Conservation (phyloP, 2,888 invertebrate genomes). For the Nyleta sp. region DNA sequence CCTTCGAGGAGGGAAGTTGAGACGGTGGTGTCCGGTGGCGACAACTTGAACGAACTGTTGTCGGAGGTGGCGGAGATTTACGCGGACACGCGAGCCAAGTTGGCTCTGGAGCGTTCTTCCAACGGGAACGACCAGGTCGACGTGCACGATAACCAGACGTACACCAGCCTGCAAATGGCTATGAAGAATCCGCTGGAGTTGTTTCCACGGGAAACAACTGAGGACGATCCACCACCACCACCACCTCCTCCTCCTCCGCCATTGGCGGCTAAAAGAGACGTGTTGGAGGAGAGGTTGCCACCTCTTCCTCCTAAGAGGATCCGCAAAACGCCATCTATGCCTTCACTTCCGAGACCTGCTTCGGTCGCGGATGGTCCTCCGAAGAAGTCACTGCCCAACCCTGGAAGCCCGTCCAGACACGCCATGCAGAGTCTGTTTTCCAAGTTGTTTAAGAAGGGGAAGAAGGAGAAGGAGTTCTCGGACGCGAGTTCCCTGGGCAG, state of each 20-base stretch:
- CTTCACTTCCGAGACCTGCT: constrained; percentile 74
- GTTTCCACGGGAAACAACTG: constrained; percentile 83
- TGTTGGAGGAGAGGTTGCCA: constrained; percentile 86
- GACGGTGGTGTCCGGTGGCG: constrained; percentile 40
- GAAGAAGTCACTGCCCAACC: constrained; percentile 84
- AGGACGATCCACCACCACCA: constrained; percentile 83
- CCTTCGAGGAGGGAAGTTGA: constrained; percentile 15
- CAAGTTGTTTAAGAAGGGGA: constrained; percentile 86
- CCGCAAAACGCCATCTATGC: constrained; percentile 80
- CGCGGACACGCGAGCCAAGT: constrained; percentile 87
- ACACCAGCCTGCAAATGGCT: constrained; percentile 92
- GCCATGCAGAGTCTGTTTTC: constrained; percentile 86
- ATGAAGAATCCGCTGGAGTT: constrained; percentile 91
- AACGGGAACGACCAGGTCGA: constrained; percentile 81
- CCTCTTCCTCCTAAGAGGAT: constrained; percentile 91
- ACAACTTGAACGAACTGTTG: constrained; percentile 59
- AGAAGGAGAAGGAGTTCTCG: constrained; percentile 81
- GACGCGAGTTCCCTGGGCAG: constrained; percentile 48
- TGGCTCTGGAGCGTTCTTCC: constrained; percentile 74
- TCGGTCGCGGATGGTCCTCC: constrained; percentile 81
- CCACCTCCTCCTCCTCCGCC: constrained; percentile 68
- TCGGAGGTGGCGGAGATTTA: constrained; percentile 87
- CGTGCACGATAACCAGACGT: constrained; percentile 90
- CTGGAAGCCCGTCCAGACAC: constrained; percentile 83
- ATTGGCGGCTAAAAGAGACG: constrained; percentile 82